phyloP scores from a whole-genome alignment of 2,888 invertebrate species.

The Zootermopsis nevadensis region DNA sequence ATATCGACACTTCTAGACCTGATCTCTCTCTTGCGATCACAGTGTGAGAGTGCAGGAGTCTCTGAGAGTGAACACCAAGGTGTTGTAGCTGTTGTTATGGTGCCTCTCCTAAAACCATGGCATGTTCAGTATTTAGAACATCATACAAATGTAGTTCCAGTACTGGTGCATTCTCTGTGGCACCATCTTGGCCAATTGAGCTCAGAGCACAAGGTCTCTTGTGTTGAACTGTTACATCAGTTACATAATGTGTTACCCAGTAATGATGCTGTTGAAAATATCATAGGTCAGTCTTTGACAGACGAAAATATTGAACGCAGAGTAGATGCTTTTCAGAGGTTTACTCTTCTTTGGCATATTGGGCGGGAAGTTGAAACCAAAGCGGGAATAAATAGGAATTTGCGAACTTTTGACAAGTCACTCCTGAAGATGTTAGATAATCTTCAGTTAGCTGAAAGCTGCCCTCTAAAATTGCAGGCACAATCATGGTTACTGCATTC shows the following conservation, averaged over 20 bases:
- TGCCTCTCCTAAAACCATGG: constrained; percentile 74
- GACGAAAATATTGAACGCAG: constrained; percentile 61
- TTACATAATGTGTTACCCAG: constrained; percentile 76
- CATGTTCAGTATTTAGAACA: constrained; percentile 76
- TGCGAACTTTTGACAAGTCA: constrained; percentile 73
- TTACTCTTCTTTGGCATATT: constrained; percentile 80
- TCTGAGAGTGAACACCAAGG: constrained; percentile 60
- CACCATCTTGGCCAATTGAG: constrained; percentile 71
- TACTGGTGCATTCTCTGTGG: constrained; percentile 78
- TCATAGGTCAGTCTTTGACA: constrained; percentile 69
- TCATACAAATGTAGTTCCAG: constrained; percentile 68
- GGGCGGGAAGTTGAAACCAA: constrained; percentile 74
- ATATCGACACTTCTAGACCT: constrained; percentile 80
- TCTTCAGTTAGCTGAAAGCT: constrained; percentile 70
- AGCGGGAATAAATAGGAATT: constrained; percentile 64
- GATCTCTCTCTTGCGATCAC: constrained; percentile 70
- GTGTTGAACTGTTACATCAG: constrained; percentile 79
- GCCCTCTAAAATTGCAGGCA: constrained; percentile 71
- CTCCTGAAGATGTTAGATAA: constrained; percentile 79
- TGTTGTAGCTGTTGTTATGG: constrained; percentile 75
- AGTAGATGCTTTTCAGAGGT: constrained; percentile 73
- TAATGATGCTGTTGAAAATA: constrained; percentile 76
- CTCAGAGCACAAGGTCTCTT: constrained; percentile 69
- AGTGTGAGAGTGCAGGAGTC: constrained; percentile 61
- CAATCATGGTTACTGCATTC: constrained; percentile 82